Conservation (phyloP, 2,113 vertebrate species). For the Chaetodon trifascialis region DNA sequence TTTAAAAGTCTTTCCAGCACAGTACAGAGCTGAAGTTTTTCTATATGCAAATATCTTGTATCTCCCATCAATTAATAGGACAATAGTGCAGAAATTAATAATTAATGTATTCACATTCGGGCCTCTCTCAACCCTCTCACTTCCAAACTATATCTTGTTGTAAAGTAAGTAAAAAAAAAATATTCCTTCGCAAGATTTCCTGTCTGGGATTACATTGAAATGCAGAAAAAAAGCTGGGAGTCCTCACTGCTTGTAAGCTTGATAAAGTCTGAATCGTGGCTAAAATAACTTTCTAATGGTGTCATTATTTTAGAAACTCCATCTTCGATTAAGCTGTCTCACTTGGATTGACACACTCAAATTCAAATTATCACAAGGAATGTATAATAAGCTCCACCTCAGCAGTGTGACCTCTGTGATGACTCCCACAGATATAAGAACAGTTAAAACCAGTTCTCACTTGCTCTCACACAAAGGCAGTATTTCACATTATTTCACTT, state of each 20-base stretch:
- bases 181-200: neutral
- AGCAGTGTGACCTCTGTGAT: constrained; percentile 35
- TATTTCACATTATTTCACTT: constrained; percentile 61
- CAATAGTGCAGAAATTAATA: neutral
- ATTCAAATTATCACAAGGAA: constrained; percentile 59
- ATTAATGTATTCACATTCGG: neutral
- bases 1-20: neutral
- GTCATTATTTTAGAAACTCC: constrained; percentile 25
- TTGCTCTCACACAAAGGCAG: constrained; percentile 42
- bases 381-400: constrained; percentile 62
- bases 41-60: neutral
- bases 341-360: constrained; percentile 49
- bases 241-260: neutral
- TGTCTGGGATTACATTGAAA: constrained; percentile 2
- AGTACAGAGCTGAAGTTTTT: neutral
- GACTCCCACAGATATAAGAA: constrained; percentile 47
- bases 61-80: neutral
- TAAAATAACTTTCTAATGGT: constrained; percentile 35
- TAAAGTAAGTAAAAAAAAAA: neutral
- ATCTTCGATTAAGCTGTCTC: constrained; percentile 56
- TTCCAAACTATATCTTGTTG: neutral
- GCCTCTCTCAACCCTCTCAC: neutral
- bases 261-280: constrained; percentile 25
- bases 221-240: constrained; percentile 4
- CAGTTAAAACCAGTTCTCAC: constrained; percentile 39